These are phyloP conservation scores for Leucosticte australis DNA, from an alignment of 2,113 vertebrate species.

Conservation along the genomic window DNA sequence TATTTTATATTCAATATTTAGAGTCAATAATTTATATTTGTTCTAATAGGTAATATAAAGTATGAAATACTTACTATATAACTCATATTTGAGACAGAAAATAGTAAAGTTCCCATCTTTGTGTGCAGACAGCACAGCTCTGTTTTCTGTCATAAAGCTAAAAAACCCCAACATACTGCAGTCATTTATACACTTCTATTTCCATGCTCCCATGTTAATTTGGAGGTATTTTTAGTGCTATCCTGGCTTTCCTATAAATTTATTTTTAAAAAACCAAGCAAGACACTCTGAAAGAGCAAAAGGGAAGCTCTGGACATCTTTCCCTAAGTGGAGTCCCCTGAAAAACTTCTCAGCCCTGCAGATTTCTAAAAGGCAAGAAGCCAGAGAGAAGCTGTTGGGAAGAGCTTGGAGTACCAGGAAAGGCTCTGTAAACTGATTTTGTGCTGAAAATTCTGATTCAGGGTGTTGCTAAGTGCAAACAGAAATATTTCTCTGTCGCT, in stretches of 20 bases:
- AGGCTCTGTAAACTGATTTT: neutral
- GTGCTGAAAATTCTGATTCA: neutral
- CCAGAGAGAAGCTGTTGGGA: neutral
- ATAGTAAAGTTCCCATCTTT: neutral
- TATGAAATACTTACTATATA: neutral
- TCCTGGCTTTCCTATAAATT: neutral
- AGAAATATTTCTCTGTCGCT: constrained; percentile 31
- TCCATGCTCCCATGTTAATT: neutral
- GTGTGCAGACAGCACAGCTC: neutral
- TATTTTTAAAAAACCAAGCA: neutral
- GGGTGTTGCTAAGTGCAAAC: constrained; percentile 30
- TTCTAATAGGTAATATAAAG: neutral
- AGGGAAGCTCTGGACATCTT: neutral
- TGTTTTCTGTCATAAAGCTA: neutral
- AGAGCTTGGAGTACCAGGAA: neutral
- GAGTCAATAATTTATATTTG: neutral
- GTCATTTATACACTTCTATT: neutral
- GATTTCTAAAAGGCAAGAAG: neutral
- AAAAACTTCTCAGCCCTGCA: neutral
- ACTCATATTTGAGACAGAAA: neutral
- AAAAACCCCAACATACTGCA: neutral
- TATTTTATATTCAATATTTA: neutral
- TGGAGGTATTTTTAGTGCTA: neutral
- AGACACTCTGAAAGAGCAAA: neutral
- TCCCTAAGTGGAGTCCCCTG: neutral